Percentiles rank a stretch among this genome's conserved stretches.
Evolutionary conservation across 2,113 vertebrate genomes (phyloP).

Genomic region (Beaufortia kweichowensis): DNA sequence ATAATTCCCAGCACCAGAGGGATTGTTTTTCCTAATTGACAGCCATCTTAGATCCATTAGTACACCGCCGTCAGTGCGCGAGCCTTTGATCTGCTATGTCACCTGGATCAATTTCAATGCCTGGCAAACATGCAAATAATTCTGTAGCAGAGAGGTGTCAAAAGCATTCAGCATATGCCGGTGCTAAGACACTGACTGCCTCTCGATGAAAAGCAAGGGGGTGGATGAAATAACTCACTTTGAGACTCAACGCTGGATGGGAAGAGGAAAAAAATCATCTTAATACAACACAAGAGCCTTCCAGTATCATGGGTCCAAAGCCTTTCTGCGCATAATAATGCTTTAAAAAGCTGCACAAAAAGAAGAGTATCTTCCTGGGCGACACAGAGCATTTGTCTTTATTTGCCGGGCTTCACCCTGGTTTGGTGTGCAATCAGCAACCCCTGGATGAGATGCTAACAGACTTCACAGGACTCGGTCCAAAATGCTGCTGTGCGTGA

Average conservation of each 20-base stretch:
- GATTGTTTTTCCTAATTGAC: conserved; percentile 38
- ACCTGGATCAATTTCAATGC: conserved; percentile 35
- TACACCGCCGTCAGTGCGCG: conserved; percentile 22
- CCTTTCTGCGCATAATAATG: conserved; percentile 55
- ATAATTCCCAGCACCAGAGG: conserved; percentile 9
- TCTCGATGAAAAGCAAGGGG: conserved; percentile 37
- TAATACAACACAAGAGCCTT: conserved; percentile 51
- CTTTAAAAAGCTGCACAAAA: conserved; percentile 53
- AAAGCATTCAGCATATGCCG: conserved; percentile 13
- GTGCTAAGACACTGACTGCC: conserved; percentile 18
- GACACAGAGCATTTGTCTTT: conserved; percentile 62
- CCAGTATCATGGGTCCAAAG: conserved; percentile 44
- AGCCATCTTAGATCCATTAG: conserved; percentile 30
- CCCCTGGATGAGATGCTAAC: conserved; percentile 13
- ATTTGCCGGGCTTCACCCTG: conserved; percentile 52
- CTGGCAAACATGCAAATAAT: conserved; percentile 31
- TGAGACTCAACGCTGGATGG: conserved; percentile 1
- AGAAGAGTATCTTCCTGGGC: conserved; percentile 41
- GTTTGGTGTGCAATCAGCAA: conserved; percentile 25
- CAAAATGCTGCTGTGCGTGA: conserved; percentile 30
- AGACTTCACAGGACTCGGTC: conserved; percentile 32
- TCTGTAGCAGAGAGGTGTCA: conserved; percentile 39
- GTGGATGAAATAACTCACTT: conserved; percentile 23
- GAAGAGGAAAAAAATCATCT: conserved; percentile 31
- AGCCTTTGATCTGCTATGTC: conserved; percentile 17